Percentiles rank a stretch among this genome's conserved stretches.
These are phyloP conservation scores for Bombylius major DNA, from an alignment of 2,888 invertebrate species.

Conservation along the genomic window DNA sequence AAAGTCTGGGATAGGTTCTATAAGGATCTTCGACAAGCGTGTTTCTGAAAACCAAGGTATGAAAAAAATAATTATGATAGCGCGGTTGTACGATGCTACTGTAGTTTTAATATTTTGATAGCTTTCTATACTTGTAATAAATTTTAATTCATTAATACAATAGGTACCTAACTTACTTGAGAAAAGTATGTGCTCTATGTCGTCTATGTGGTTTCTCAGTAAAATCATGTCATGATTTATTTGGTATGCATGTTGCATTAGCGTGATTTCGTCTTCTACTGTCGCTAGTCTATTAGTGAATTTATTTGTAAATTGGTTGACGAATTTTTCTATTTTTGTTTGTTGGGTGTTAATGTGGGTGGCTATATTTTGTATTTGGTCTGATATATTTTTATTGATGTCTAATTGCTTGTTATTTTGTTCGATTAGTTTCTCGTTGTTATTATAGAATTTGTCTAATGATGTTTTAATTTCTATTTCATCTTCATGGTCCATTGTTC, in stretches of 20 bases:
- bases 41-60: no score
- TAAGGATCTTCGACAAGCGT: no score
- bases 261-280: no score
- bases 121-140: neutral
- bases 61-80: neutral
- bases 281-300: no score
- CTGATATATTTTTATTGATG: neutral
- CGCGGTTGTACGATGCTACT: neutral
- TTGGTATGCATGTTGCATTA: neutral
- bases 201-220: neutral
- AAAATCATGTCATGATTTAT: neutral
- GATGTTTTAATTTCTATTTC: neutral
- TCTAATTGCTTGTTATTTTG: neutral
- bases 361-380: conserved; percentile 5
- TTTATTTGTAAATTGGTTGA: no score
- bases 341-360: neutral
- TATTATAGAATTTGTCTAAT: neutral
- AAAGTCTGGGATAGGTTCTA: no score
- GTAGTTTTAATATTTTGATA: neutral
- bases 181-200: neutral
- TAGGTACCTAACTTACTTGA: neutral
- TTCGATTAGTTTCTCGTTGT: neutral
- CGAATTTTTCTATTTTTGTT: neutral
- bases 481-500: neutral
- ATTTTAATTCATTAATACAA: neutral